Base-by-base conservation (phyloP, 1,140 invertebrate genomes). In the Pomacea maculata region DNA sequence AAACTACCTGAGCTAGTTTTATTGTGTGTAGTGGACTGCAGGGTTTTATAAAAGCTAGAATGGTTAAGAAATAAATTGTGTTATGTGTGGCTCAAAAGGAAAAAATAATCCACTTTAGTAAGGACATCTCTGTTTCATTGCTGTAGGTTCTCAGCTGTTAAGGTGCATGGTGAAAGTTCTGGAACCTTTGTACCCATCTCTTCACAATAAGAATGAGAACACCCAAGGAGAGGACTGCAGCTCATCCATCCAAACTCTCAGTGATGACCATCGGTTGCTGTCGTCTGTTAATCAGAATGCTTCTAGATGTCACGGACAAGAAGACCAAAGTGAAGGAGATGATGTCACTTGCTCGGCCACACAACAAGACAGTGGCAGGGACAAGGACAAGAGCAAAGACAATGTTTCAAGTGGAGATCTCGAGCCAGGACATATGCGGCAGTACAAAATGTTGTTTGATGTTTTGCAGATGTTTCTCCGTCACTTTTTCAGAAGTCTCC, bases 121-220 rank as follows among this genome's bases (percentile, higher is more conserved):
- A 29, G 21, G 25, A 21, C 25, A 25, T 80, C 15, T 15, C 29
- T 45, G 34, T 54, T 19, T 52, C 34, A 80, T 73, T 19, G 70
- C 81, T 83, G 57, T 71, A 87, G 86, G 80, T 83, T 75, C 84
- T 63, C 80, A 84, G 21, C 57, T 86, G 17, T 77, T 86, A 6
- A 70, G 86, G 70, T 81, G 82, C n/a, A 80, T 87, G 61, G 34
- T 87, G 61, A 87, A 87, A 70, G 84, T 87, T 34, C 63, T 87
- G 45, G 86, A 87, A 52, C 82, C 85, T 34, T 63, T 85, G 25
- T 84, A 78, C 61, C 83, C 83, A 19, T 76, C 72, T 52, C n/a
- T 86, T 63, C 79, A 83, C 52, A 52, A 71, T 73, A 78, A 77
- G 34, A 78, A 68, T 80, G 29, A 68, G 19, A 68, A 57, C 64